Base-by-base conservation (phyloP, 2,888 invertebrate species). In the Abrostola triplasia region DNA sequence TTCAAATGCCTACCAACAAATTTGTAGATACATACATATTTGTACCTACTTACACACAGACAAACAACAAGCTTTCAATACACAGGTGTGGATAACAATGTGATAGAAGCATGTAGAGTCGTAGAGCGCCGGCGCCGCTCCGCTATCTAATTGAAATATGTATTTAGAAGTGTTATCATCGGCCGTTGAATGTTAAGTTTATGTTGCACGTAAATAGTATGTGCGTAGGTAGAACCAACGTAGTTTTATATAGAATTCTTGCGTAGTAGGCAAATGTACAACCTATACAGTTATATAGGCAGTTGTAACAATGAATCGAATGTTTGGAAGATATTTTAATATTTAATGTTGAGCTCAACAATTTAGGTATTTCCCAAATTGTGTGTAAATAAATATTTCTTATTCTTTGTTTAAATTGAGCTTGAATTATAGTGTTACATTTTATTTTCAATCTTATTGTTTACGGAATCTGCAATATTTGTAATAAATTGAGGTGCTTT, bases 141-240 rank as follows among this genome's bases (percentile, higher is more conserved):
- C 35, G 37, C 69, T 81, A 82, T 83, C 81, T 77, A 70, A 78
- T 78, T 83, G 81, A 84, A 83, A 84, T 84, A 85, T 79, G 63
- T 73, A 65, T 69, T 74, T 78, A 67, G 54, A 69, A 61, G 49
- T 73, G 72, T 65, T 77, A 79, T 72, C 74, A 64, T n/a, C 42
- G 42, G 47, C 36, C 50, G 44, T 65, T 71, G 62, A 74, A 54
- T 55, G 70, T 70, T 64, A 54, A 52, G 71, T 74, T 74, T 72
- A 65, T 72, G 72, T 72, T 59, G 59, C 67, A 60, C 50, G 44
- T 67, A 72, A 76, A 67, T 73, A 76, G 53, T 51, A 57, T 48
- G 36, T 72, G 76, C 70, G 72, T 73, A 76, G 72, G 72, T 54
- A 48, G 38, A 8, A 44, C 48, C 52, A 62, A 53, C 61, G 49